phyloP scores from a whole-genome alignment of 1,140 invertebrate species.

The Drosophila bipectinata region DNA sequence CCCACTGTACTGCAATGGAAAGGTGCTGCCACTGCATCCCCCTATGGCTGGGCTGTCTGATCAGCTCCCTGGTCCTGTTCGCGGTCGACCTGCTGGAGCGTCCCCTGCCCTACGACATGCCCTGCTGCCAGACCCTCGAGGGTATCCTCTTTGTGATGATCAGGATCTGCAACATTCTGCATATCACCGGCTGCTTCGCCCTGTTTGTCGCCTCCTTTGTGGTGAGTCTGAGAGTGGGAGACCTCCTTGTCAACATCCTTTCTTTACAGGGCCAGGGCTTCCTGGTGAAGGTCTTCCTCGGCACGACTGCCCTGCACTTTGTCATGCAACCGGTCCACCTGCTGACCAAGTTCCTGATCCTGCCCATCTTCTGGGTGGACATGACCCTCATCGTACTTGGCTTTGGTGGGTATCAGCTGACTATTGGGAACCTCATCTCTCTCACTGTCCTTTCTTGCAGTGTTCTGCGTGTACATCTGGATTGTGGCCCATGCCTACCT shows the following conservation, averaged over 20 bases:
- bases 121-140: no score
- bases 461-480: not conserved
- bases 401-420: not conserved
- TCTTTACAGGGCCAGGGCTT: not conserved
- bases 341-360: not conserved
- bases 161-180: not conserved
- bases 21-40: slow-evolving; percentile 22
- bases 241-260: not conserved
- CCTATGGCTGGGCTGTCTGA: slow-evolving; percentile 17
- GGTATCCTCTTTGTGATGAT: not conserved
- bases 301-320: not conserved
- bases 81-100: slow-evolving; percentile 7
- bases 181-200: slow-evolving; percentile 5
- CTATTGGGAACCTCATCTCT: not conserved
- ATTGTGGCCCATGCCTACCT: not conserved
- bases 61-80: slow-evolving; percentile 13
- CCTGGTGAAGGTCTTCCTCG: not conserved
- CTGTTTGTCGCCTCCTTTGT: slow-evolving; percentile 4
- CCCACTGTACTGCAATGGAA: not conserved
- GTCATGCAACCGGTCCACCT: not conserved
- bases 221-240: slow-evolving; percentile 4
- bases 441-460: not conserved
- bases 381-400: not conserved
- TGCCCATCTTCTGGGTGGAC: not conserved
- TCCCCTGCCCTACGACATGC: not conserved